Evolutionary conservation across 1,140 invertebrate genomes (phyloP), one percentile per base, ranked within the genome.

Genomic region (Drosophila equinoxialis): DNA sequence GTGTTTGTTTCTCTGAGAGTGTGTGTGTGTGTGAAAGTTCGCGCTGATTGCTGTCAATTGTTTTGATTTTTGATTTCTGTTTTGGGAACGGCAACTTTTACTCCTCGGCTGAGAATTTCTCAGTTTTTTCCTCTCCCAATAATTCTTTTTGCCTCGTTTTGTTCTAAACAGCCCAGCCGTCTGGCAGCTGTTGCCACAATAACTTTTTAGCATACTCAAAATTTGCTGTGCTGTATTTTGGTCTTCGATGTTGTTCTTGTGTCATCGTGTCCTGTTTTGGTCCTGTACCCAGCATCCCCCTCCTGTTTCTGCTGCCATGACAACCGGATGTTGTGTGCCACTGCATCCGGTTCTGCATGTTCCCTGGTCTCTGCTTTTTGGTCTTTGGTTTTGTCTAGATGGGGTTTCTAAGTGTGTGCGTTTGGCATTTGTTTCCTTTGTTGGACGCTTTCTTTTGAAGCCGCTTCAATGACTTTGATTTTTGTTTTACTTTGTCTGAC

Each of bases 31-130:
- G 62, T 68, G 57, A 69, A 39, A 65, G n/a, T 11, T 54, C 35
- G 41, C 76, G 68, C 79, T 91, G 89, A 90, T 91, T 90, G 89
- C 89, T 80, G 81, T 76, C 89, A 82, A 91, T 91, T 91, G 89
- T 90, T 90, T 90, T 87, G 83, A 87, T 79, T 86, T 79, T 60
- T 67, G 65, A 65, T 70, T 65, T 69, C 37, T 30, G 54, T 54
- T 33, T 41, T 33, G 39, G 14, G 39, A 17, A 20, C 26, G 45
- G 45, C 45, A 51, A 51, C 45, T 51, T 51, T 51, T 51, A 20
- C 45, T 51, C 17, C 45, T 51, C 45, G 7, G 17, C 20, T 51
- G 17, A 11, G 45, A 51, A 51, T 17, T 13, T 45, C 55, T 62
- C 26, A 39, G 8, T 58, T 30, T 30, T 58, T 51, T 72, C 55